Percentiles rank a stretch among this genome's conserved stretches.
phyloP scores from a whole-genome alignment of 2,113 vertebrate species.

The Cinclus mexicanus region DNA sequence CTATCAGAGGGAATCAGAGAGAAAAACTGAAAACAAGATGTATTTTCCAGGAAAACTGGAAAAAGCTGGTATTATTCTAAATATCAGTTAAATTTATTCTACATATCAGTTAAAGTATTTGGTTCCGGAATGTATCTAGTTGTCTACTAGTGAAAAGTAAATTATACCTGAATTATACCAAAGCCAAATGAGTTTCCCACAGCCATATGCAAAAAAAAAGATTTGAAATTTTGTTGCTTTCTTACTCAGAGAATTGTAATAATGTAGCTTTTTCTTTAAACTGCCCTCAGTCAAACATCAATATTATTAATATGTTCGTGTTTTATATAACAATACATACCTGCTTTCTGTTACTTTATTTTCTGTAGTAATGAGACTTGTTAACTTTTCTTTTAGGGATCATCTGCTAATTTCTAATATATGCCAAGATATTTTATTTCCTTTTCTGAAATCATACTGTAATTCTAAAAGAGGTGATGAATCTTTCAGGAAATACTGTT shows the following conservation, averaged over 20 bases:
- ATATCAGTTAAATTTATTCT: neutral
- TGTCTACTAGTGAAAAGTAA: neutral
- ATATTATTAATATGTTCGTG: neutral
- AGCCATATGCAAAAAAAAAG: neutral
- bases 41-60: neutral
- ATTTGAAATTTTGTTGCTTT: neutral
- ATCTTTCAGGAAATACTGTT: neutral
- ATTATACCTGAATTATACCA: neutral
- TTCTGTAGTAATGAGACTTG: neutral
- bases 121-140: neutral
- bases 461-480: neutral
- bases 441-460: neutral
- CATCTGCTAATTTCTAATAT: neutral
- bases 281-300: neutral
- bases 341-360: neutral
- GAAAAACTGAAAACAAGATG: neutral
- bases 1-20: neutral
- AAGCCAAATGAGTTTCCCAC: neutral
- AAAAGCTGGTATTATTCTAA: neutral
- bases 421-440: neutral
- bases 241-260: neutral
- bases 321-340: neutral
- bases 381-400: neutral
- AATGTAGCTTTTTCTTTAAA: neutral
- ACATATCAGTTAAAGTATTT: neutral